Conservation (phyloP, 2,797 vertebrate genomes). For the Emydoidea blandingii region DNA sequence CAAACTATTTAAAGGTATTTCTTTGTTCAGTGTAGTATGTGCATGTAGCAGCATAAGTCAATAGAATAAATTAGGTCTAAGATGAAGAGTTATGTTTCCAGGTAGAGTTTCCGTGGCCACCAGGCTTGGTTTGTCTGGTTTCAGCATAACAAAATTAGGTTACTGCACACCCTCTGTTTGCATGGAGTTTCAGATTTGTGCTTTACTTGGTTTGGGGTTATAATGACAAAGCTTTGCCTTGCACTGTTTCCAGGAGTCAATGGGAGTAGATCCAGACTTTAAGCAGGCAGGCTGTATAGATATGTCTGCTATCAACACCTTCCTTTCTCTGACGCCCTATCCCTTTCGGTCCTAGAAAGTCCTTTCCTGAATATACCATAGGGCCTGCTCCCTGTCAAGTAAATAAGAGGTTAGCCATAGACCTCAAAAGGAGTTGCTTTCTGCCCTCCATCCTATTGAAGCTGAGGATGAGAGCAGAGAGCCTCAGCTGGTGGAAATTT, state of each 20-base stretch:
- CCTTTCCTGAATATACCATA: fast-evolving
- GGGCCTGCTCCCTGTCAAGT: neutral
- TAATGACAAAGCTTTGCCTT: fast-evolving
- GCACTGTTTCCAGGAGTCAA: neutral
- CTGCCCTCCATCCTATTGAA: neutral
- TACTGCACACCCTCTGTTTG: neutral
- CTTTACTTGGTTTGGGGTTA: fast-evolving
- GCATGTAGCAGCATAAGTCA: neutral
- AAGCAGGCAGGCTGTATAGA: neutral
- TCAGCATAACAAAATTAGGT: neutral
- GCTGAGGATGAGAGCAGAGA: neutral
- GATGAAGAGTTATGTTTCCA: fast-evolving
- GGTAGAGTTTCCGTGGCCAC: neutral
- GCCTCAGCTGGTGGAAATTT: neutral
- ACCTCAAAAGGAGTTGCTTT: neutral
- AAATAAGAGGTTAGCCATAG: neutral
- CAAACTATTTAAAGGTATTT: neutral
- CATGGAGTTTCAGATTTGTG: neutral
- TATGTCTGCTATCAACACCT: conserved; percentile 1
- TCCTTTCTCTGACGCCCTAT: neutral
- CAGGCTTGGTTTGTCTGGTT: neutral
- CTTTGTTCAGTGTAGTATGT: neutral
- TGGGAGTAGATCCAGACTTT: neutral
- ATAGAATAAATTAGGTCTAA: neutral
- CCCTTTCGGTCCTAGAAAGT: neutral